Conservation (phyloP, 2,888 invertebrate genomes). For the Bibio marci region DNA sequence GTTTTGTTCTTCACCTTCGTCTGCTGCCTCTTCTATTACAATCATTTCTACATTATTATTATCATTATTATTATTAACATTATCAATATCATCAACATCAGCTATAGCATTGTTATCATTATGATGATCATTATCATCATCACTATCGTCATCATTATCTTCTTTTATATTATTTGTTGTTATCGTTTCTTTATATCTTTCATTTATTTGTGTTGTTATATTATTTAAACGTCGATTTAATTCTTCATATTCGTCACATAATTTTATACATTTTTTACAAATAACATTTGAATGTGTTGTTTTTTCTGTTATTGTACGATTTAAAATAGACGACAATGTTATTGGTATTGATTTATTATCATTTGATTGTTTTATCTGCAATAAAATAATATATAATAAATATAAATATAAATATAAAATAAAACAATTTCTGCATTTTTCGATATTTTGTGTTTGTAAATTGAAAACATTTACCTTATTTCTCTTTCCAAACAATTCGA, state of each 20-base stretch:
- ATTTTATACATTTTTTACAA: constrained; percentile 50
- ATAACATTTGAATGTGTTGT: constrained; percentile 36
- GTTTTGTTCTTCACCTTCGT: too few relatives aligned
- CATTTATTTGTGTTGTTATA: constrained; percentile 34
- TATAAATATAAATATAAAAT: too few relatives aligned
- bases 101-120: neutral
- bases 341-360: constrained; percentile 8
- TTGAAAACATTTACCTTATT: too few relatives aligned
- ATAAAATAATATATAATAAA: too few relatives aligned
- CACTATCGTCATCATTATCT: neutral
- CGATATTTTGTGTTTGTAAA: too few relatives aligned
- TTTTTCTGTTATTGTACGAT: constrained; percentile 29
- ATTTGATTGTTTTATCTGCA: too few relatives aligned
- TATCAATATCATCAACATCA: neutral
- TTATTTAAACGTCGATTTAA: constrained; percentile 34
- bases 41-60: too few relatives aligned
- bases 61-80: neutral
- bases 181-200: constrained; percentile 32
- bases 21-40: too few relatives aligned
- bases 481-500: too few relatives aligned
- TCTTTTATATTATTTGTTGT: constrained; percentile 14
- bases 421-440: too few relatives aligned
- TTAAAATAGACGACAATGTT: constrained; percentile 11
- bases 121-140: neutral
- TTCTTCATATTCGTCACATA: constrained; percentile 43